Evolutionary conservation across 2,113 vertebrate species (phyloP), one percentile per base, ranked within the genome.

Genomic region (Mohoua ochrocephala): DNA sequence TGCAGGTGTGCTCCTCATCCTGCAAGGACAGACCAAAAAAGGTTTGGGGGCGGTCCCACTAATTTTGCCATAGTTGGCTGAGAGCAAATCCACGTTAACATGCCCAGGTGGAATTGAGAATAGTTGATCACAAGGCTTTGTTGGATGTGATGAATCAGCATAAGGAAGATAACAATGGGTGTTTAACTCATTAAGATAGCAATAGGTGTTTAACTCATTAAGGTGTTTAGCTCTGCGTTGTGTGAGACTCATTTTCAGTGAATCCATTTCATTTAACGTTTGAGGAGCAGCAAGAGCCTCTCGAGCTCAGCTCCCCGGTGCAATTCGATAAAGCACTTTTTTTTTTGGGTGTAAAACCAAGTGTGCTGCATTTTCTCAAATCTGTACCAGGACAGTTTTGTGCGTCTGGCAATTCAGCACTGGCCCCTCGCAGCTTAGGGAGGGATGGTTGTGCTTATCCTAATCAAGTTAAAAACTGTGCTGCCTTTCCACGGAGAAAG

Each of bases 111-210:
- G 20, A 44, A 20, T 4, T 80, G 69, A 57, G 65, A 65, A 53
- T 41, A 77, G 37, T 74, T 64, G 83, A 60, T 37, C 26, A 22
- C 12, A 17, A 84, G 61, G 73, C 60, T 95, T 89, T 89, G 80
- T 27, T 31, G 47, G 61, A 74, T 57, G 49, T 69, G 86, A 64
- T 91, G 93, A 91, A 76, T 88, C 56, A 64, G 53, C 37, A 24
- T 23, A 44, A 71, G 92, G 80, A 50, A 87, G 89, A 68, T 78
- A 94, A 84, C 84, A 84, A 42, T 56, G 27, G 50, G 27, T 82
- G 54, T 56, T 78, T 91, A 88, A 89, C 68, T 80, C 52, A n/a
- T 91, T n/a, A 52, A 73, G 44, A 68, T 78, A 94, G 83, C 84
- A 84, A 42, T 56, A 28, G 50, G 27, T 82, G 54, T 56, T 78